Conservation (phyloP, 2,113 vertebrate species). For the Anolis sagrei region DNA sequence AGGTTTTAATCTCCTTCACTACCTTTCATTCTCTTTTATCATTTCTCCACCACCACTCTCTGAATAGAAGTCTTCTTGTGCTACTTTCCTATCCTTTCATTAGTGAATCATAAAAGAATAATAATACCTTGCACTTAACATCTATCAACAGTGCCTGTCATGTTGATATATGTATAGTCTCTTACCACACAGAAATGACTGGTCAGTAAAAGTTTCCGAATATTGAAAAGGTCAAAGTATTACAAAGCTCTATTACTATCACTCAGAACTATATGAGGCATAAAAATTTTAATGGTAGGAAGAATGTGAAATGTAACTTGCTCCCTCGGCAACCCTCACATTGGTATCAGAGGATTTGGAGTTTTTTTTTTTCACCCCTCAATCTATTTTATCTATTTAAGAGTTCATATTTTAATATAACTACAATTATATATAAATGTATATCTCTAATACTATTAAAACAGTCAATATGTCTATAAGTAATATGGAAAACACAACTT, state of each 20-base stretch:
- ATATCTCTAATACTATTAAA: not conserved
- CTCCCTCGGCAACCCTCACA: not conserved
- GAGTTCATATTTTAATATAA: conserved; percentile 4
- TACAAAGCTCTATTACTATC: conserved; percentile 34
- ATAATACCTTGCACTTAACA: conserved; percentile 42
- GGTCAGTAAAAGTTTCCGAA: conserved; percentile 32
- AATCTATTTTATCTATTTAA: not conserved
- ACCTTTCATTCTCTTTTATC: conserved; percentile 53
- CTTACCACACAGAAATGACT: conserved; percentile 35
- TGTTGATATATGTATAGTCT: not conserved
- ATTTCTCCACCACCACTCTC: conserved; percentile 46
- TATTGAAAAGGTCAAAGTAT: conserved; percentile 56
- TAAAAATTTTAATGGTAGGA: conserved; percentile 36
- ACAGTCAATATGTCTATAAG: not conserved
- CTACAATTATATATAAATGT: not conserved
- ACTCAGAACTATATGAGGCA: conserved; percentile 33
- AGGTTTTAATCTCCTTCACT: conserved; percentile 51
- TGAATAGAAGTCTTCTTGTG: conserved; percentile 44
- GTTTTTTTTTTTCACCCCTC: not conserved
- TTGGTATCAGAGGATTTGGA: conserved; percentile 10
- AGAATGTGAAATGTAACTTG: conserved; percentile 30
- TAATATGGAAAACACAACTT: not conserved
- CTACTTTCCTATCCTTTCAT: conserved; percentile 52
- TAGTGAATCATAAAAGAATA: conserved; percentile 55
- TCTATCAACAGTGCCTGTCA: conserved; percentile 36